Conservation (phyloP, 1,140 invertebrate species). For the Apis dorsata region DNA sequence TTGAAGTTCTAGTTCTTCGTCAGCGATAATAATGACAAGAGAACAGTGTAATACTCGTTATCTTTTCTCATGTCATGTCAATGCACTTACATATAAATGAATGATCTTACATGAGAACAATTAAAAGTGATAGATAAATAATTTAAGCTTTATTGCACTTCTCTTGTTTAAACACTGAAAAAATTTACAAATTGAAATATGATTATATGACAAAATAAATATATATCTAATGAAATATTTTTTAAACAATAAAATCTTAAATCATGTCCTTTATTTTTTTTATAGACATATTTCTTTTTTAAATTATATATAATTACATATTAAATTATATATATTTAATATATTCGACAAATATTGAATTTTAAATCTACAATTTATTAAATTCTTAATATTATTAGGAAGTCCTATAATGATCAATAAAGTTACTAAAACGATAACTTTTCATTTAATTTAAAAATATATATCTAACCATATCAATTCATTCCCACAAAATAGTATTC, state of each 20-base stretch:
- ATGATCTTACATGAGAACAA: not conserved
- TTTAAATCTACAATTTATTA: too few relatives aligned
- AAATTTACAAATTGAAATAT: too few relatives aligned
- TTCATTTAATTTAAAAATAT: not conserved
- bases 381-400: too few relatives aligned
- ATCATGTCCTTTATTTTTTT: too few relatives aligned
- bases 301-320: too few relatives aligned
- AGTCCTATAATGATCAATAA: fast-evolving
- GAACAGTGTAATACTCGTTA: not conserved
- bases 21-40: constrained; percentile 11
- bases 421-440: not conserved
- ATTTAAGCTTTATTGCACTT: constrained; percentile 9
- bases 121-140: constrained; percentile 9
- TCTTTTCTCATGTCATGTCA: constrained; percentile 14
- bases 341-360: not conserved
- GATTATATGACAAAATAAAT: too few relatives aligned
- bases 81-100: constrained; percentile 18
- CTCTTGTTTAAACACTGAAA: not conserved
- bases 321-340: not conserved
- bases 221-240: too few relatives aligned
- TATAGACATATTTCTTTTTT: too few relatives aligned
- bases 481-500: not conserved
- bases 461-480: not conserved
- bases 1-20: constrained; percentile 2
- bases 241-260: too few relatives aligned